phyloP scores from a whole-genome alignment of 2,888 invertebrate genomes.

The Pimpla rufipes region DNA sequence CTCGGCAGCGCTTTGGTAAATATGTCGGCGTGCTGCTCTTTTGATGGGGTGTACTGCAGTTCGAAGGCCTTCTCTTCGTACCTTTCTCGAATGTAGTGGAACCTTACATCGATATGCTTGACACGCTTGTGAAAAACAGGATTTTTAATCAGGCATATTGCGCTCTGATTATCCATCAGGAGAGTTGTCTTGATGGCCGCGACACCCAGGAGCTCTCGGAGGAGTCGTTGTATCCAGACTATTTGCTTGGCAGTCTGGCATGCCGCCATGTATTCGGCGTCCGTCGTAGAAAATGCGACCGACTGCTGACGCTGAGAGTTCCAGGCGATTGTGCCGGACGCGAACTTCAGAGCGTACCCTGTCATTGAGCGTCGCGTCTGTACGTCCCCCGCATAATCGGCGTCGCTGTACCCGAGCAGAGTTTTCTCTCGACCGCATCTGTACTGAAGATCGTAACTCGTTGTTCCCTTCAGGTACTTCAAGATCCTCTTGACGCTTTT shows the following conservation, averaged over 20 bases:
- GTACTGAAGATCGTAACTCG: background rate
- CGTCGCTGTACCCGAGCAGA: background rate
- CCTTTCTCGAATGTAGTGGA: background rate
- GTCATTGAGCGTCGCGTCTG: background rate
- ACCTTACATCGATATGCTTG: background rate
- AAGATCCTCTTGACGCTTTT: background rate
- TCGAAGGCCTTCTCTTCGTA: background rate
- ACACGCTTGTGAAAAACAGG: background rate
- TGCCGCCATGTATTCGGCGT: too few species aligned
- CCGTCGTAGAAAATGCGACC: background rate
- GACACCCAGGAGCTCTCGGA: background rate
- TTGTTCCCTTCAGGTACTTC: background rate
- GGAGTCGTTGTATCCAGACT: background rate
- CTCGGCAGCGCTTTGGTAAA: background rate
- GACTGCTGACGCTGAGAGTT: background rate
- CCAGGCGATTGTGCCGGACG: background rate
- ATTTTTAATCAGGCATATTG: background rate
- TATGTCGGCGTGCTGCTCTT: background rate
- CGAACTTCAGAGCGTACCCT: background rate
- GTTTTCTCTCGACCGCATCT: background rate
- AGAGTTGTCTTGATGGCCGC: background rate
- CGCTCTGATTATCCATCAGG: background rate
- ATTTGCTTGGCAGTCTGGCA: background rate
- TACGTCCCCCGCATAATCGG: background rate
- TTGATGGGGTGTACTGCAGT: background rate